Evolutionary conservation across 1,140 invertebrate genomes (phyloP).

Genomic region (Hylaeus anthracinus): DNA sequence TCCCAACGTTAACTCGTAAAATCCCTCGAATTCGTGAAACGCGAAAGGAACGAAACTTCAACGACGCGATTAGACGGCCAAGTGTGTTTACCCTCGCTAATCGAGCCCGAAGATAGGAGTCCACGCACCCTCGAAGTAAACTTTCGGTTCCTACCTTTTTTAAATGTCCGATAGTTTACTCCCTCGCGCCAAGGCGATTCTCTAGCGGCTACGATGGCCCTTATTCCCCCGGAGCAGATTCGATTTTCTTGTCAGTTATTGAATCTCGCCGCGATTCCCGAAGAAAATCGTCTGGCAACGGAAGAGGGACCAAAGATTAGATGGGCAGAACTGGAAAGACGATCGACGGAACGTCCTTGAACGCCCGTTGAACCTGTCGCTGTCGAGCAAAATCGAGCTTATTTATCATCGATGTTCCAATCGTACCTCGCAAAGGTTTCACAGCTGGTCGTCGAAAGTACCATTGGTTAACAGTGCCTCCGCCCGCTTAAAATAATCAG

Average conservation of each 20-base stretch:
- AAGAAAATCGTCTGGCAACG: neutral
- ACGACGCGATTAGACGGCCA: conserved; percentile 21
- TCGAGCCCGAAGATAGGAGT: conserved; percentile 51
- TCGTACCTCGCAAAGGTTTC: conserved; percentile 20
- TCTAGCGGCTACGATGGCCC: neutral
- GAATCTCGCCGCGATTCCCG: conserved; percentile 35
- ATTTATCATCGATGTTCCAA: conserved; percentile 62
- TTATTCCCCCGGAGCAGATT: conserved; percentile 38
- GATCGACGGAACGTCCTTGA: conserved; percentile 52
- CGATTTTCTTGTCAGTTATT: conserved; percentile 38
- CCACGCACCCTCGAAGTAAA: neutral
- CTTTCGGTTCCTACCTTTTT: neutral
- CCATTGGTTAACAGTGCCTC: conserved; percentile 38
- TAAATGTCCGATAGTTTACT: neutral
- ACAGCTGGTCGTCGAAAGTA: conserved; percentile 46
- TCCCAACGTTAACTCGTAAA: neutral
- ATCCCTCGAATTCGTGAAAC: neutral
- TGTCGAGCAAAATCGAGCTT: conserved; percentile 52
- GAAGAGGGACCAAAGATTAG: conserved; percentile 5
- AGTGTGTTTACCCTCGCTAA: conserved; percentile 52
- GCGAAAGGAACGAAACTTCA: neutral
- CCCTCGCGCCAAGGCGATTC: neutral
- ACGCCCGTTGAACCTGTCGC: conserved; percentile 56
- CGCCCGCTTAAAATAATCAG: conserved; percentile 39
- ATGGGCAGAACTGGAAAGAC: conserved; percentile 31